Conservation (phyloP, 2,113 vertebrate species). For the Nesogale talazaci region DNA sequence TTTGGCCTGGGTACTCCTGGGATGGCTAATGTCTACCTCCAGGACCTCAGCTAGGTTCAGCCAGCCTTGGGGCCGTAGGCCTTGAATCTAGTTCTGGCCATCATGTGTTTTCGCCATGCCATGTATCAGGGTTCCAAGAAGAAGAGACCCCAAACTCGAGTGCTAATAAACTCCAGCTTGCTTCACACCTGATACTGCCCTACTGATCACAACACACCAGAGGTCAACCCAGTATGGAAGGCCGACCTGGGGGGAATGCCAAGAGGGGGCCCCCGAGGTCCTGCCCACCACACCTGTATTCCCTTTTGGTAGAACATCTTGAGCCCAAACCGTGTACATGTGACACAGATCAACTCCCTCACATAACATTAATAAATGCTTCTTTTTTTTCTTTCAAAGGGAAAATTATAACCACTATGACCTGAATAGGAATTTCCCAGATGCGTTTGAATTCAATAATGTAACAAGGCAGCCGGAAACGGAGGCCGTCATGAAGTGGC, state of each 20-base stretch:
- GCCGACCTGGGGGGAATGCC: accelerated
- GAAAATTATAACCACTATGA: conserved; percentile 90
- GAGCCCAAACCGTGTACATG: not conserved
- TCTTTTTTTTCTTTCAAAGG: conserved; percentile 84
- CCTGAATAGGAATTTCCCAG: conserved; percentile 97
- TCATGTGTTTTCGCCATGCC: not conserved
- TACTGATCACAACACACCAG: not conserved
- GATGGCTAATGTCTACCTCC: not conserved
- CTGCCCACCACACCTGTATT: not conserved
- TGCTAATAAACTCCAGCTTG: not conserved
- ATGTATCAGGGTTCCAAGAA: not conserved
- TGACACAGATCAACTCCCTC: not conserved
- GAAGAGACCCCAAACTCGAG: not conserved
- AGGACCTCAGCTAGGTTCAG: not conserved
- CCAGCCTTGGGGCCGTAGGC: not conserved
- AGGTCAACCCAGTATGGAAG: not conserved
- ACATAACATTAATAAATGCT: not conserved
- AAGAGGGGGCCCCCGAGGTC: not conserved
- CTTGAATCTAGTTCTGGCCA: not conserved
- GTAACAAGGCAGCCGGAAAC: conserved; percentile 90
- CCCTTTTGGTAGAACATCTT: not conserved
- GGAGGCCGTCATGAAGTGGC: conserved; percentile 92
- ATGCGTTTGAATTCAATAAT: conserved; percentile 85
- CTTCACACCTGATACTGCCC: not conserved
- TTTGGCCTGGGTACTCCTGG: not conserved